Evolutionary conservation across 2,888 invertebrate species (phyloP).

Genomic region (Trissolcus brochymenae): DNA sequence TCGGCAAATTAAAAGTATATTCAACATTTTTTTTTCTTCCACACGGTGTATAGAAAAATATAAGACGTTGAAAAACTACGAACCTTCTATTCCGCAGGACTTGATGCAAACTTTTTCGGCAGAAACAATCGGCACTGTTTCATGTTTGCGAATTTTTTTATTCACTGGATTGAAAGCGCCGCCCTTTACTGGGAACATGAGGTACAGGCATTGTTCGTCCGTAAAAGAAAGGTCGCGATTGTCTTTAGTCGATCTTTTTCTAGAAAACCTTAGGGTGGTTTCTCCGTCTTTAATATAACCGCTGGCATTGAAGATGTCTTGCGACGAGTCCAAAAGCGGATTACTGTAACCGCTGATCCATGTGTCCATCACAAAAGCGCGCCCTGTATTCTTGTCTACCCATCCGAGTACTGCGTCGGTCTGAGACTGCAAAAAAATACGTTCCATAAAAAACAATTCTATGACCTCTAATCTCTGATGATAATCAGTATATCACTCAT

Average conservation of each 20-base stretch:
- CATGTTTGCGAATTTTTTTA: conserved; percentile 90
- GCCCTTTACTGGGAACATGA: conserved; percentile 92
- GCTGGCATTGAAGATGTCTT: conserved; percentile 84
- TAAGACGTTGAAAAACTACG: conserved; percentile 2
- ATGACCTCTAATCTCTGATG: no score
- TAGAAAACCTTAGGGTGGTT: conserved; percentile 86
- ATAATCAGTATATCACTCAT: no score
- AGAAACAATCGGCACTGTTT: conserved; percentile 84
- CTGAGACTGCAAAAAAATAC: conserved; percentile 80
- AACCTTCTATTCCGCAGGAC: conserved; percentile 85
- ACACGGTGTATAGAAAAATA: not conserved
- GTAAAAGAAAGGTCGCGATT: conserved; percentile 87
- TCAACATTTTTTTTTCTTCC: not conserved
- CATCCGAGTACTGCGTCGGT: conserved; percentile 93
- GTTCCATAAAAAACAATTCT: not conserved
- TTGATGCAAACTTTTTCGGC: conserved; percentile 88
- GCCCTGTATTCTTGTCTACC: conserved; percentile 86
- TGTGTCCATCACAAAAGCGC: conserved; percentile 92
- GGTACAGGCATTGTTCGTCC: conserved; percentile 87
- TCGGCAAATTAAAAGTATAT: not conserved
- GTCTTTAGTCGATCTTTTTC: conserved; percentile 87
- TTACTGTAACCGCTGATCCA: conserved; percentile 89
- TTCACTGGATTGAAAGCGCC: conserved; percentile 89
- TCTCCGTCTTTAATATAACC: conserved; percentile 86
- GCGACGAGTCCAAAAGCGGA: conserved; percentile 84